Base-by-base conservation (phyloP, 2,797 vertebrate species). In the Anomalospiza imberbis region DNA sequence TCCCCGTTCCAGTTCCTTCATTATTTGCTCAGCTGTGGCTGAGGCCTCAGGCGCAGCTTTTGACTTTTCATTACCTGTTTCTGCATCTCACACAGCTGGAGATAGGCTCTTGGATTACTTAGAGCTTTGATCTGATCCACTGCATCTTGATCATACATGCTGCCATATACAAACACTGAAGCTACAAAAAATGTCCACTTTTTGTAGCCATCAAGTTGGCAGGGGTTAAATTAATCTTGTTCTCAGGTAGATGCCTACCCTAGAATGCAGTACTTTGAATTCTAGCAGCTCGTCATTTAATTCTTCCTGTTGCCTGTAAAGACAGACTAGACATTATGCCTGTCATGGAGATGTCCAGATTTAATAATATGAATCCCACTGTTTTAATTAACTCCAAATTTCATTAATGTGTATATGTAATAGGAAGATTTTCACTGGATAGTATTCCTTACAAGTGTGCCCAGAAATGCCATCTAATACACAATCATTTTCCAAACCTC, bases 1-100 rank as follows among this genome's bases (percentile, higher is more conserved):
- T 66, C 3, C 34, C 14, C 20, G 7, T 63, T 36, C 34, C 0
- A 0, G 21, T 17, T 66, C 61, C n/a, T 65, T 38, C 7, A 2
- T 53, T 73, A 73, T 80, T 89, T 85, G 6, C 17, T 62, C 40
- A 63, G 71, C 31, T 87, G 9, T 54, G 40, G 21, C 45, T 62
- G 61, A 77, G 31, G 31, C 29, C 45, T 38, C 40, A 74, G 48
- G 31, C 8, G 1, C 34, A 88, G 22, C 26, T 70, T 89, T 79
- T 65, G 17, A 51, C 40, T 53, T 92, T 83, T 88, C 73, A 47
- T 51, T 22, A 86, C 42, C 28, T 50, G 3, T 73, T 83, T 70
- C 51, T 73, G 21, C 50, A 67, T 17, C 57, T 83, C 40, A 63
- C 19, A 34, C 8, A 74, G 48, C 17, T 58, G n/a, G 44, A 51